Conservation (phyloP, 1,140 invertebrate genomes). For the Drosophila takahashii region DNA sequence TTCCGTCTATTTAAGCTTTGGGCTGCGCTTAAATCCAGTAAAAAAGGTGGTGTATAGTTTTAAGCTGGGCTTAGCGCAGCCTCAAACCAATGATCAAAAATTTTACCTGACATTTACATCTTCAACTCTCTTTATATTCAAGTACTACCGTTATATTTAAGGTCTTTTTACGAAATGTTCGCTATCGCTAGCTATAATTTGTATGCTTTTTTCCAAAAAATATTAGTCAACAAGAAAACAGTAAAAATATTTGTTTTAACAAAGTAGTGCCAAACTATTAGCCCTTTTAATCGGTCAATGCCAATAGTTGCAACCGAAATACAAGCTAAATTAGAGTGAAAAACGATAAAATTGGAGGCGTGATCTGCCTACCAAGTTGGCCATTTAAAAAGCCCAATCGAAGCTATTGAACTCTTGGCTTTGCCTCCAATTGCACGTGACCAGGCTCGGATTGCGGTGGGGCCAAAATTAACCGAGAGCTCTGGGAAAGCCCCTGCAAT, state of each 20-base stretch:
- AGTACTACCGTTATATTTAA: not conserved
- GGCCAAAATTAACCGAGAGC: not conserved
- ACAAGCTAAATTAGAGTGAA: constrained; percentile 15
- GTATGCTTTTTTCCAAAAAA: not conserved
- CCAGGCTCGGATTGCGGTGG: constrained; percentile 28
- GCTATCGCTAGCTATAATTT: not conserved
- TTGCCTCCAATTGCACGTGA: constrained; percentile 39
- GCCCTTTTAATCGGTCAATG: constrained; percentile 67
- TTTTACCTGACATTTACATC: constrained; percentile 1
- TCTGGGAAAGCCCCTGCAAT: constrained; percentile 19
- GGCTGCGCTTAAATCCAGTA: not conserved
- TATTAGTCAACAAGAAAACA: not conserved
- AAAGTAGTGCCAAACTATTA: not conserved
- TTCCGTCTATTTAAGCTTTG: not conserved
- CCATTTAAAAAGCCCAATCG: constrained; percentile 21
- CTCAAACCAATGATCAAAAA: not conserved
- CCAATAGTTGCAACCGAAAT: constrained; percentile 19
- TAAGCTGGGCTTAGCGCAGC: not conserved
- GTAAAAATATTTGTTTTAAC: constrained; percentile 7
- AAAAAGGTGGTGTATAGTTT: not conserved
- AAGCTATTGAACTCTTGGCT: constrained; percentile 62
- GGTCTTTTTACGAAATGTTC: not conserved
- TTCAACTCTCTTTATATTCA: not conserved
- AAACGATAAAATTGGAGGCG: constrained; percentile 17
- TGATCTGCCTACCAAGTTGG: constrained; percentile 51